Conservation (phyloP, 2,888 invertebrate genomes). For the Ectobius pallidus region DNA sequence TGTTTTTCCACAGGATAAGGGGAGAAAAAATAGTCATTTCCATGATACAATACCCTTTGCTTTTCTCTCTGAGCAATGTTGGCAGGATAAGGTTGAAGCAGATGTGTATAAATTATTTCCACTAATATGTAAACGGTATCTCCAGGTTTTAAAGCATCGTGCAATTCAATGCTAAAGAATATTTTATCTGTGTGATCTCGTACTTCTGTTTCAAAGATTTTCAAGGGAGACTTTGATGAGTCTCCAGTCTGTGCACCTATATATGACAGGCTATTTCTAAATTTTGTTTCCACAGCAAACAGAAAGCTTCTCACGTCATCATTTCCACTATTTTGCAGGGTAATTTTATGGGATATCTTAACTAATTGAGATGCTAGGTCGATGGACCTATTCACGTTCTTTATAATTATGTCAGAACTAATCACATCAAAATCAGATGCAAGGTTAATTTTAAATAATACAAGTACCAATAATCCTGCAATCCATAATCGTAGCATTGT, state of each 20-base stretch:
- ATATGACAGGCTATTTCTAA: slow-evolving; percentile 71
- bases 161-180: slow-evolving; percentile 65
- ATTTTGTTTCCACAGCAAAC: slow-evolving; percentile 69
- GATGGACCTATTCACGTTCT: slow-evolving; percentile 84
- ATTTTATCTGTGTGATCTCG: slow-evolving; percentile 58
- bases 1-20: slow-evolving; percentile 83
- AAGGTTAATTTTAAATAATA: not conserved
- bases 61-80: slow-evolving; percentile 92
- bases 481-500: not conserved
- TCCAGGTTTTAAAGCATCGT: slow-evolving; percentile 64
- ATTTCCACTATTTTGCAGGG: slow-evolving; percentile 82
- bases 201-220: slow-evolving; percentile 57
- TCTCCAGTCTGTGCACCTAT: slow-evolving; percentile 66
- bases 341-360: slow-evolving; percentile 79
- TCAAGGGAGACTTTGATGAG: too few relatives aligned
- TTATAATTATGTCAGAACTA: slow-evolving; percentile 67
- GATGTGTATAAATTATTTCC: slow-evolving; percentile 77
- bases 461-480: not conserved
- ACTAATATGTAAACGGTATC: slow-evolving; percentile 65
- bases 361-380: slow-evolving; percentile 90
- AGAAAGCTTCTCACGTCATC: slow-evolving; percentile 72
- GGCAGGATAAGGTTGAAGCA: slow-evolving; percentile 82
- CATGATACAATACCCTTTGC: slow-evolving; percentile 87
- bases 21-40: slow-evolving; percentile 82
- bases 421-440: slow-evolving; percentile 37